A percentile compares a stretch with the other conserved stretches of the same genome.
phyloP scores from a whole-genome alignment of 2,113 vertebrate species.

The Shinisaurus crocodilurus region DNA sequence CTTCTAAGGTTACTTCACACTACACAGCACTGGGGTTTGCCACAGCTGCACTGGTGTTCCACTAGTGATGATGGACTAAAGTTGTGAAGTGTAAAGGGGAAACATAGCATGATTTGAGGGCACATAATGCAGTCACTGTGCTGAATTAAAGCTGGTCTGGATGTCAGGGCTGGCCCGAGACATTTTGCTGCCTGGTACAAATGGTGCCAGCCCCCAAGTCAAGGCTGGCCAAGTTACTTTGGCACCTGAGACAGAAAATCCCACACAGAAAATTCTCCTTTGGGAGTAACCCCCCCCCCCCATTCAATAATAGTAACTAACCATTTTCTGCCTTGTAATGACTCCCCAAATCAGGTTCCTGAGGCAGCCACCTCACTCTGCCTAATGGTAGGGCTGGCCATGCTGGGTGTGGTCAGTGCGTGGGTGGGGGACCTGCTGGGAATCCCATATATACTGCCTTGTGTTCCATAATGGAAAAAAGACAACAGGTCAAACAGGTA shows the following conservation, averaged over 20 bases:
- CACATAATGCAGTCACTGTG: neutral
- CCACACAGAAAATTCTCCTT: neutral
- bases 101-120: neutral
- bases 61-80: neutral
- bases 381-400: neutral
- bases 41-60: neutral
- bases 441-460: neutral
- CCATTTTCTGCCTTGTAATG: neutral
- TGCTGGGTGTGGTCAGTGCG: neutral
- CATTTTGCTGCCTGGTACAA: neutral
- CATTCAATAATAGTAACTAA: too few relatives aligned
- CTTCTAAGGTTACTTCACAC: neutral
- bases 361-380: neutral
- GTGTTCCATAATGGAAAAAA: neutral
- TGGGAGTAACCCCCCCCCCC: too few relatives aligned
- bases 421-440: neutral
- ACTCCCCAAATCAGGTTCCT: neutral
- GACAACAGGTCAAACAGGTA: neutral
- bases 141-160: neutral
- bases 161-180: neutral
- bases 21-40: neutral
- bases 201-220: neutral
- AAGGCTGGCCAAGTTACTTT: neutral
- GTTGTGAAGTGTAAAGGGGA: neutral
- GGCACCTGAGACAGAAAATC: neutral